Percentiles rank a stretch among this genome's conserved stretches.
Evolutionary conservation across 2,888 invertebrate genomes (phyloP).

Genomic region (Eupithecia subfuscata): DNA sequence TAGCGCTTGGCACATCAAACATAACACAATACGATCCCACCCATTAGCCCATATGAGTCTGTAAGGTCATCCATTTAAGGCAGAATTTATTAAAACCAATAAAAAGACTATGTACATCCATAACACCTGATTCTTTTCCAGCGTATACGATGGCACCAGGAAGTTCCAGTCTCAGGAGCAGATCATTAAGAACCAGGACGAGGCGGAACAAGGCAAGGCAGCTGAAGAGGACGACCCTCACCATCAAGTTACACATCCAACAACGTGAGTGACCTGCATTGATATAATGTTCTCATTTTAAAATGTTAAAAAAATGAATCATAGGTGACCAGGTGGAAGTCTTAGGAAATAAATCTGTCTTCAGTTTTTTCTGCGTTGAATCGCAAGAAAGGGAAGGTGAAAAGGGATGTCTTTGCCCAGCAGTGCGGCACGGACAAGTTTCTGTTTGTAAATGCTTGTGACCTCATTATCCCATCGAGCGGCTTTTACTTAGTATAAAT

Average conservation of each 20-base stretch:
- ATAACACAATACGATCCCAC: not conserved
- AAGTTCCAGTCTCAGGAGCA: slow-evolving; percentile 75
- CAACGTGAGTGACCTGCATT: slow-evolving; percentile 81
- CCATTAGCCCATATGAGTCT: not conserved
- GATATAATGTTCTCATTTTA: not conserved
- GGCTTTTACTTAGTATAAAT: not conserved
- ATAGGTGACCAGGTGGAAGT: not conserved
- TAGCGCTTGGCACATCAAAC: not conserved
- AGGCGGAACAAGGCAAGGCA: slow-evolving; percentile 54
- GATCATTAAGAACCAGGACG: slow-evolving; percentile 62
- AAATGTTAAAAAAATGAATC: not conserved
- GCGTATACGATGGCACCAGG: slow-evolving; percentile 74
- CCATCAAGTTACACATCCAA: slow-evolving; percentile 84
- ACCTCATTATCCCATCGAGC: not conserved
- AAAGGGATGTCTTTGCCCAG: not conserved
- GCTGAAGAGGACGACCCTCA: slow-evolving; percentile 59
- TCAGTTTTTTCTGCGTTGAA: not conserved
- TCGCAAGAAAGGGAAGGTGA: not conserved
- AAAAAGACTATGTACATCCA: not conserved
- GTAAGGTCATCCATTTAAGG: not conserved
- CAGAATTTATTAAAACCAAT: not conserved
- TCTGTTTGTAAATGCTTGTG: not conserved
- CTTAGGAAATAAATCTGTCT: not conserved
- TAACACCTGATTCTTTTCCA: slow-evolving; percentile 48
- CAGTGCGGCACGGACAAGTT: not conserved